Base-by-base conservation (phyloP, 37 sponge, comb jelly and placozoan species). In the Geodia barretti region DNA sequence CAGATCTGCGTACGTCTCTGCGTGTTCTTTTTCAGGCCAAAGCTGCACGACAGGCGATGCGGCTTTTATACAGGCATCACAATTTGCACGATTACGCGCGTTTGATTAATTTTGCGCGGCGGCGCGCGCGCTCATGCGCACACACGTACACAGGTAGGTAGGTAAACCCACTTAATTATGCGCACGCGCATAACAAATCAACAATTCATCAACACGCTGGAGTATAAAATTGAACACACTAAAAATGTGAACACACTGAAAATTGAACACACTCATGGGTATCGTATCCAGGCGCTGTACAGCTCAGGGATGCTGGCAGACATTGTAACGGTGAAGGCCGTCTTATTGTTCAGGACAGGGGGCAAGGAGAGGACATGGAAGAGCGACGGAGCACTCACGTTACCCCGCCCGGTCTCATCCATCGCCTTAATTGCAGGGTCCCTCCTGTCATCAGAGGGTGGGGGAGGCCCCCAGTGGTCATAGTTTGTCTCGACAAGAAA, bases 401-500 rank as follows among this genome's bases (percentile, higher is more conserved):
- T 80, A 23, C 67, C 82, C 35, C 79, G 86, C 0, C 93, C 92
- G 41, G 78, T 78, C 37, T 69, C 64, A 5, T 91, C 86, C 90
- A 97, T 88, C 23, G 64, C 80, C 38, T 83, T 84, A 62, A 91
- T 91, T 31, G 89, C 97, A 25, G 94, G 92, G 64, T 92, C 94
- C 41, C 93, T 74, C 36, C 98, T 77, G 73, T 97, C 91, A 69
- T 97, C 98, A 65, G 38, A 31, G 17, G 82, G 4, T 1, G 98
- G 95, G 14, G 98, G 93, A 32, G 93, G 31, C 25, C 11, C 62
- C 98, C 98, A 97, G 65, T 84, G 92, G 64, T 97, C 98, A 60
- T 97, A 97, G 74, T 97, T 97, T 4, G 98, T 97, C 79, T 97
- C 91, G 54, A 97, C 85, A n/a, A 97, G 54, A 69, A 73, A 97